phyloP scores from a whole-genome alignment of 2,888 invertebrate species.

The Drosophila borborema region DNA sequence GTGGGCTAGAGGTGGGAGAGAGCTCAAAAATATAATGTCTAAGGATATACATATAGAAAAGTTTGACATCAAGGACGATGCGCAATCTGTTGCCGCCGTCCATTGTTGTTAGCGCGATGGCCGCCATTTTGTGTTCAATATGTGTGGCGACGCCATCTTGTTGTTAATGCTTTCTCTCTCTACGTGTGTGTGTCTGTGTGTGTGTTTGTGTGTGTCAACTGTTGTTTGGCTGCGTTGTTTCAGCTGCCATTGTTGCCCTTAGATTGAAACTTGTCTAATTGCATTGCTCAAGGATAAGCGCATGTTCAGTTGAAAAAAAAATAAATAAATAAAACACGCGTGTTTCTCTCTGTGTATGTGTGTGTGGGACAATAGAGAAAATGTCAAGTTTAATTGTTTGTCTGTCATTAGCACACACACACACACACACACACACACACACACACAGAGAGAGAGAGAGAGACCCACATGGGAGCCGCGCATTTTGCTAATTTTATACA shows the following conservation, averaged over 20 bases:
- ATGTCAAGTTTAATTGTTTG: constrained; percentile 77
- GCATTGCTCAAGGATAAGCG: constrained; percentile 68
- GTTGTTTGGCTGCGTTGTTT: constrained; percentile 24
- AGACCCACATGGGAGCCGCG: constrained; percentile 36
- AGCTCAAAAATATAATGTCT: constrained; percentile 2
- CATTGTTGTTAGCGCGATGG: constrained; percentile 22
- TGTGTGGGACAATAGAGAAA: constrained; percentile 63
- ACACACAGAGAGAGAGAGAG: not conserved
- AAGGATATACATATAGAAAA: constrained; percentile 3
- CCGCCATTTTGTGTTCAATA: constrained; percentile 54
- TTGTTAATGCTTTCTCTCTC: constrained; percentile 21
- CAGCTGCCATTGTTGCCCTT: constrained; percentile 29
- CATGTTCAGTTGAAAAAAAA: constrained; percentile 31
- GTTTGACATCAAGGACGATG: constrained; percentile 35
- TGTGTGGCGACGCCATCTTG: constrained; percentile 40
- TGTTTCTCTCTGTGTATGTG: constrained; percentile 14
- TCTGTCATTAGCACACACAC: constrained; percentile 68
- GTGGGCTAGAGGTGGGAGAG: too few relatives aligned
- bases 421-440: constrained; percentile 36
- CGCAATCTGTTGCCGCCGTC: constrained; percentile 11
- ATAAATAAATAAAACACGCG: constrained; percentile 9
- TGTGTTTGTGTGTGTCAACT: constrained; percentile 22
- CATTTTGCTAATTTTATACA: constrained; percentile 70
- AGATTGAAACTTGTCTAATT: constrained; percentile 61
- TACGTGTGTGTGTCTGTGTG: not conserved